Evolutionary conservation across 2,113 vertebrate species (phyloP).

Genomic region (Chaetodon auriga): DNA sequence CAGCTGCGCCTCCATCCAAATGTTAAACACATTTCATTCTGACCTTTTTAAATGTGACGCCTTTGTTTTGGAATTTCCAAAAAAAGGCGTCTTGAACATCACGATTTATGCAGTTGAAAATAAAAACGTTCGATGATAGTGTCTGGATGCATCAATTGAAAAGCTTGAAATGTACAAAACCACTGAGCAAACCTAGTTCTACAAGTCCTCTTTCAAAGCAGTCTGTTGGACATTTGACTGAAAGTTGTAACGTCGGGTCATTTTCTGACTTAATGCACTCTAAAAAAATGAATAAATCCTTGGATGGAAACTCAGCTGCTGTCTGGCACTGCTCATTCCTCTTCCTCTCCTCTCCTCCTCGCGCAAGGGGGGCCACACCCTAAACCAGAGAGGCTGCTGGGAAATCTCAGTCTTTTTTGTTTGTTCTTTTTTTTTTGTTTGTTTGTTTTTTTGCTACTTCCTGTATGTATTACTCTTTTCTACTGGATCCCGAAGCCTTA

Average conservation of each 20-base stretch:
- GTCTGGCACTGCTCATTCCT: slow-evolving; percentile 1
- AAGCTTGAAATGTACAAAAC: neutral
- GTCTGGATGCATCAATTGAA: neutral
- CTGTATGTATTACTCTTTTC: slow-evolving; percentile 53
- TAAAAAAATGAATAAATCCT: neutral
- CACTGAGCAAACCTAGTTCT: too few species aligned
- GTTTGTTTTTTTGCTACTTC: slow-evolving; percentile 34
- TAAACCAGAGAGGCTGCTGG: slow-evolving; percentile 65
- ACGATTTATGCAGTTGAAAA: neutral
- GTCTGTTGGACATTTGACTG: neutral
- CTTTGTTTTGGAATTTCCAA: neutral
- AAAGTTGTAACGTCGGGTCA: neutral
- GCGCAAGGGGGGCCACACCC: slow-evolving; percentile 43
- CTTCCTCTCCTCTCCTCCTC: neutral
- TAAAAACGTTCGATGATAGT: neutral
- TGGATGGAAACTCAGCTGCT: slow-evolving; percentile 25
- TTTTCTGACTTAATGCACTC: neutral
- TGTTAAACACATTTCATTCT: neutral
- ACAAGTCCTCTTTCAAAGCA: too few species aligned
- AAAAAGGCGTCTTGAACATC: neutral
- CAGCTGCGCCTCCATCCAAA: slow-evolving; percentile 31
- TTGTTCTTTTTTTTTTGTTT: neutral
- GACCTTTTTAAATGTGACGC: neutral
- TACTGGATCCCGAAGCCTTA: slow-evolving; percentile 79
- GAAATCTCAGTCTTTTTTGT: slow-evolving; percentile 44